phyloP scores from a whole-genome alignment of 1,140 invertebrate genomes.

The Aricia agestis region DNA sequence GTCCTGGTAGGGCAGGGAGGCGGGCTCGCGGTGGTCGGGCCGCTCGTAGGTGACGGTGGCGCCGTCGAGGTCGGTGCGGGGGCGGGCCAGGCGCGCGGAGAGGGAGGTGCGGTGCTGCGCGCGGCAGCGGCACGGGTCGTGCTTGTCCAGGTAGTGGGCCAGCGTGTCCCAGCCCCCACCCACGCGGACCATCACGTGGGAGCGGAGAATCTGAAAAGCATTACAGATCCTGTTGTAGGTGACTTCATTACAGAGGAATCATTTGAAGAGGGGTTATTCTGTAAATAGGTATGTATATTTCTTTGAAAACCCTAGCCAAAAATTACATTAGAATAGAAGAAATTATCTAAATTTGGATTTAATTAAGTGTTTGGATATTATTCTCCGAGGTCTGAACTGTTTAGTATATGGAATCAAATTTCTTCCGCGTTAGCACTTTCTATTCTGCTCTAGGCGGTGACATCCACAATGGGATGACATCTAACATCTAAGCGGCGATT shows the following conservation, averaged over 20 bases:
- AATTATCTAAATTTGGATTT: too few species aligned
- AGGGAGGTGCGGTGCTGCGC: slow-evolving; percentile 81
- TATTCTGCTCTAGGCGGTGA: neutral
- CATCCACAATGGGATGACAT: neutral
- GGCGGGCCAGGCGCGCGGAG: slow-evolving; percentile 78
- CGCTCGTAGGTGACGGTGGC: slow-evolving; percentile 90
- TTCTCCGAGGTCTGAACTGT: slow-evolving; percentile 2
- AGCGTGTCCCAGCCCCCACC: slow-evolving; percentile 98
- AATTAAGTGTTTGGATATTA: too few species aligned
- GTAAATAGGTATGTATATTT: too few species aligned
- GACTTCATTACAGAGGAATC: too few species aligned
- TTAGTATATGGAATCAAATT: neutral
- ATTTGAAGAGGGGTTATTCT: too few species aligned
- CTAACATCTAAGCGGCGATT: neutral
- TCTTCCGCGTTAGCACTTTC: neutral
- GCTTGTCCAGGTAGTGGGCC: slow-evolving; percentile 96
- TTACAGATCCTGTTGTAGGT: too few species aligned
- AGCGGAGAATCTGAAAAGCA: slow-evolving; percentile 88
- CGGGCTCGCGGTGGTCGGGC: slow-evolving; percentile 70
- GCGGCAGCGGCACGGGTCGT: slow-evolving; percentile 95
- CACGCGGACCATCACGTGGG: slow-evolving; percentile 98
- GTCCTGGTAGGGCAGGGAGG: slow-evolving; percentile 57
- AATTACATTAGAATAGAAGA: too few species aligned
- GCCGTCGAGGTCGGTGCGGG: slow-evolving; percentile 83
- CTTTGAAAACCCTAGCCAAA: too few species aligned